A percentile compares a stretch with the other conserved stretches of the same genome.
Conservation (phyloP, 2,113 vertebrate species). For the Notechis scutatus region DNA sequence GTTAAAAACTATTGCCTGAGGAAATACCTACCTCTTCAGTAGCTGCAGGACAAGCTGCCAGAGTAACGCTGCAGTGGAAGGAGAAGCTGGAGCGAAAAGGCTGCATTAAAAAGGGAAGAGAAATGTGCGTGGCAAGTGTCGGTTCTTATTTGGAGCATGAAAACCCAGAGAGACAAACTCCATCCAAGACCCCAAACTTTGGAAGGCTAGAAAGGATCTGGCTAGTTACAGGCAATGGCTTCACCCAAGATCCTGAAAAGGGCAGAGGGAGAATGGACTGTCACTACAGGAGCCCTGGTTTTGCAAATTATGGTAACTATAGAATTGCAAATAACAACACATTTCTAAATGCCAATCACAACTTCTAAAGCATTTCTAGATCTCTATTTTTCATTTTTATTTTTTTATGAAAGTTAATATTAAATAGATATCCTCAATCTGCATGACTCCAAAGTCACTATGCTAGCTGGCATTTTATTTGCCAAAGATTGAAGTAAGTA, state of each 20-base stretch:
- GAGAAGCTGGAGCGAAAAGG: not conserved
- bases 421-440: not conserved
- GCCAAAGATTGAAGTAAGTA: not conserved
- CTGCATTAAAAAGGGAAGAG: not conserved
- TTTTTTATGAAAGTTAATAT: not conserved
- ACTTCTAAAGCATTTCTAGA: not conserved
- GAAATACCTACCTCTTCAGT: not conserved
- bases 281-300: not conserved
- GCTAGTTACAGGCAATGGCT: not conserved
- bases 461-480: not conserved
- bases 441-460: not conserved
- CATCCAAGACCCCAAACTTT: not conserved
- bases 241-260: not conserved
- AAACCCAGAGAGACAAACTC: not conserved
- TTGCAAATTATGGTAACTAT: not conserved
- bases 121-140: not conserved
- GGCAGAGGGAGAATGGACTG: not conserved
- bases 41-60: not conserved
- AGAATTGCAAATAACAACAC: not conserved
- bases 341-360: not conserved
- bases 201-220: not conserved
- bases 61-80: not conserved
- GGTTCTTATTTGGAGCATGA: not conserved
- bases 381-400: not conserved
- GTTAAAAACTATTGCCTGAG: not conserved